Evolutionary conservation across 2,888 invertebrate genomes (phyloP).

Genomic region (Theristus sp.): DNA sequence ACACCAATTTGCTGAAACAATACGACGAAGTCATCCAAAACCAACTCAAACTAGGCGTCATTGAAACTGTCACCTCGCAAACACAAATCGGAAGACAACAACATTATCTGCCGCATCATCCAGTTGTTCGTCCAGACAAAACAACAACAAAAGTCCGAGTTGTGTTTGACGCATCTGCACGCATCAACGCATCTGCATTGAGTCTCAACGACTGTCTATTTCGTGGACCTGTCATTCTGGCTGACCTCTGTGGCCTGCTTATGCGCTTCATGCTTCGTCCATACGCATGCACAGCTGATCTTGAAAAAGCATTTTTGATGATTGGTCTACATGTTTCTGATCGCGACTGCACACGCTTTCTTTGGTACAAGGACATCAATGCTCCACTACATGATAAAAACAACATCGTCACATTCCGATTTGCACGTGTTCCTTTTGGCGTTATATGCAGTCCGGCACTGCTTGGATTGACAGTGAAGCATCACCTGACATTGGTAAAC

Average conservation of each 20-base stretch:
- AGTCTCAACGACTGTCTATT: background rate
- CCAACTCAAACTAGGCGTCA: background rate
- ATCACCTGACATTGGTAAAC: background rate
- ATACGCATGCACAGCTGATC: background rate
- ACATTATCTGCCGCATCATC: background rate
- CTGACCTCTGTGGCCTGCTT: background rate
- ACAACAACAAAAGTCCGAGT: background rate
- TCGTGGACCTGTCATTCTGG: background rate
- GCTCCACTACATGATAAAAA: background rate
- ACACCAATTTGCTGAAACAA: background rate
- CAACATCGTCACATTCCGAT: background rate
- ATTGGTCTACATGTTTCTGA: background rate
- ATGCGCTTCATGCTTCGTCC: background rate
- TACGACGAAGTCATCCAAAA: background rate
- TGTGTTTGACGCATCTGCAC: background rate
- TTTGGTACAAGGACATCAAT: background rate
- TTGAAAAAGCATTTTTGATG: background rate
- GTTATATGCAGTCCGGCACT: background rate
- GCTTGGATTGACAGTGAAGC: background rate
- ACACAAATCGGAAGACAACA: background rate
- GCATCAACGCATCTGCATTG: background rate
- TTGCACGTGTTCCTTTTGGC: background rate
- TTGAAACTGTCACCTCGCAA: background rate
- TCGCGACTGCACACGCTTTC: background rate
- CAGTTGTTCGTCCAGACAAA: background rate